Conservation (phyloP, 2,113 vertebrate species). For the Perccottus glenii region DNA sequence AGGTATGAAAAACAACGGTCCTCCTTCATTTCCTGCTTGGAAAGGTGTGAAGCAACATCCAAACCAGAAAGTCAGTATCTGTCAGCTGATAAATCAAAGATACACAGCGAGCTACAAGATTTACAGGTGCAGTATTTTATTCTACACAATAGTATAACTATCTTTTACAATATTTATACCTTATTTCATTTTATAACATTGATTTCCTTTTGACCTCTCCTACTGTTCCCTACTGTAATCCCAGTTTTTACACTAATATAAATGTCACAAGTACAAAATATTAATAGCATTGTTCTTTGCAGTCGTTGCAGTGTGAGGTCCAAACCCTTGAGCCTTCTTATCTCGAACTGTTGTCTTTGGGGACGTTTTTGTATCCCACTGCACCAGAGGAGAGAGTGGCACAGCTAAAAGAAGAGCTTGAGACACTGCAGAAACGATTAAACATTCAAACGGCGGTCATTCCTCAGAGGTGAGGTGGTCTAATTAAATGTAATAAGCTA, state of each 20-base stretch:
- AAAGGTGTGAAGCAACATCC: conserved; percentile 83
- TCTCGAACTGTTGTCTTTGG: conserved; percentile 76
- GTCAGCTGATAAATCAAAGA: conserved; percentile 85
- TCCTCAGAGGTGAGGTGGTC: conserved; percentile 74
- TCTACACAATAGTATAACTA: background rate
- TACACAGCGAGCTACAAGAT: conserved; percentile 85
- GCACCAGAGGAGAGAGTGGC: conserved; percentile 78
- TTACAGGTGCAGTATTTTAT: conserved; percentile 78
- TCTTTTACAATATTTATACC: no score
- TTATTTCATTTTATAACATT: no score
- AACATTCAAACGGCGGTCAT: conserved; percentile 75
- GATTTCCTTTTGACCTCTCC: no score
- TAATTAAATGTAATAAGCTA: background rate
- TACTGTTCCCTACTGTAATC: background rate
- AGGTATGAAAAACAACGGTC: conserved; percentile 91
- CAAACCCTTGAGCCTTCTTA: conserved; percentile 74
- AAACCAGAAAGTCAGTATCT: conserved; percentile 75
- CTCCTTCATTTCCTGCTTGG: conserved; percentile 85
- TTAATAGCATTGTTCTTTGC: conserved; percentile 11
- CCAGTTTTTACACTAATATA: background rate
- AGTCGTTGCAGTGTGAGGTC: conserved; percentile 84
- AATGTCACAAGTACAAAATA: background rate
- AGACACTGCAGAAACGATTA: conserved; percentile 82
- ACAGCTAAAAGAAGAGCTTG: conserved; percentile 78
- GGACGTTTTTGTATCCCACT: conserved; percentile 76